Evolutionary conservation across 2,113 vertebrate genomes (phyloP), one percentile per base, ranked within the genome.

Genomic region (Gnathonemus longibarbis): DNA sequence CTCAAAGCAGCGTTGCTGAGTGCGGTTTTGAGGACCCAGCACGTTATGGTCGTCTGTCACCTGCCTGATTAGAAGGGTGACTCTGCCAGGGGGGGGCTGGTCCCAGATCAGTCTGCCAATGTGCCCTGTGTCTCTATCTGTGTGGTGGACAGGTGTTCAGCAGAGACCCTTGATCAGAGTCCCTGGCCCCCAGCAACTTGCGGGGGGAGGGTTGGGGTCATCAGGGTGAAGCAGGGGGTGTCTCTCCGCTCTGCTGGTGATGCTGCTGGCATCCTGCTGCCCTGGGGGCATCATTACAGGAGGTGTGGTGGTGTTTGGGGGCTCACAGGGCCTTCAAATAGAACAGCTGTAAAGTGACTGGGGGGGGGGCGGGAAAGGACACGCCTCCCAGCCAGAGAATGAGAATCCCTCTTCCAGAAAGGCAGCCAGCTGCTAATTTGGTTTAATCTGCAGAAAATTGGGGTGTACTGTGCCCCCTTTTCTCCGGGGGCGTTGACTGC

Each of bases 401-500:
- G 91, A 93, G 91, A 90, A 89, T 90, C 91, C 83, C 88, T 93
- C 92, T 93, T 92, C 94, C 92, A 94, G 91, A 89, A 84, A 87
- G 91, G 90, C 46, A 87, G 52, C 89, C 91, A 92, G 91, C 92
- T 88, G 93, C 94, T 95, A 95, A 96, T 95, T 95, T 94, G 93
- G 95, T 95, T 94, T 95, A 94, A 93, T 95, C 92, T 91, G 92
- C 90, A 92, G 93, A 94, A 93, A 94, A 95, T 93, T 90, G 90
- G 87, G 92, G 91, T 94, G 93, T 93, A 94, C 91, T 88, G 85
- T 83, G 80, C 45, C 90, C 88, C 27, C 77, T 86, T 91, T 91
- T 90, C 91, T 93, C 88, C 89, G 70, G 83, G 91, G 77, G 88
- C 77, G 56, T 88, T 90, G 90, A 90, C 89, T 89, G 88, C 90